phyloP scores from a whole-genome alignment of 2,113 vertebrate genomes.

The Glareola pratincola region DNA sequence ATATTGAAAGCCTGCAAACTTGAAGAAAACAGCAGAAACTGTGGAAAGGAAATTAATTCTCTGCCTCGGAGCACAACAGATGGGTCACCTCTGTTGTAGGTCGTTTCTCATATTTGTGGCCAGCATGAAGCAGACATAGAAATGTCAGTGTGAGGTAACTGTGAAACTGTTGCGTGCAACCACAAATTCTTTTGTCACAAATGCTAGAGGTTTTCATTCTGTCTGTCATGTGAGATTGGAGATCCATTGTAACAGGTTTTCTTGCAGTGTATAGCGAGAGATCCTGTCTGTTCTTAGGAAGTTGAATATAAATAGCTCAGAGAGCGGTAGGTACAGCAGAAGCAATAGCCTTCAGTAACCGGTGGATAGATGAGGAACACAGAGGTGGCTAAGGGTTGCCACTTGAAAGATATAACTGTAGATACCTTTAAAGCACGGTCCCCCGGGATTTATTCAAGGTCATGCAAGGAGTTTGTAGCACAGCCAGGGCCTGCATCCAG shows the following conservation, averaged over 20 bases:
- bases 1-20: not conserved
- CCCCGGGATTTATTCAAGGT: slow-evolving; percentile 15
- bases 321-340: not conserved
- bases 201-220: not conserved
- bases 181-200: not conserved
- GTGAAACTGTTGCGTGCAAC: not conserved
- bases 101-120: not conserved
- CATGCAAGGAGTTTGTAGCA: not conserved
- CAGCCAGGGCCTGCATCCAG: not conserved
- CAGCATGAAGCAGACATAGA: not conserved
- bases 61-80: not conserved
- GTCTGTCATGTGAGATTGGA: not conserved
- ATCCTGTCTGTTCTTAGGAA: not conserved
- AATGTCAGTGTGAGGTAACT: not conserved
- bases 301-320: not conserved
- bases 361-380: not conserved
- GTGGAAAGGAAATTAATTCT: not conserved
- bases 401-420: not conserved
- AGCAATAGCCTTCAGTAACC: not conserved
- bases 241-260: not conserved
- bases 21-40: not conserved
- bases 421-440: fast-evolving
- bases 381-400: not conserved
- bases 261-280: not conserved
- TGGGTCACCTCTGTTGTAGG: not conserved